Evolutionary conservation across 2,888 invertebrate species (phyloP), one percentile per base, ranked within the genome.

Genomic region (Ditula angustiorana): DNA sequence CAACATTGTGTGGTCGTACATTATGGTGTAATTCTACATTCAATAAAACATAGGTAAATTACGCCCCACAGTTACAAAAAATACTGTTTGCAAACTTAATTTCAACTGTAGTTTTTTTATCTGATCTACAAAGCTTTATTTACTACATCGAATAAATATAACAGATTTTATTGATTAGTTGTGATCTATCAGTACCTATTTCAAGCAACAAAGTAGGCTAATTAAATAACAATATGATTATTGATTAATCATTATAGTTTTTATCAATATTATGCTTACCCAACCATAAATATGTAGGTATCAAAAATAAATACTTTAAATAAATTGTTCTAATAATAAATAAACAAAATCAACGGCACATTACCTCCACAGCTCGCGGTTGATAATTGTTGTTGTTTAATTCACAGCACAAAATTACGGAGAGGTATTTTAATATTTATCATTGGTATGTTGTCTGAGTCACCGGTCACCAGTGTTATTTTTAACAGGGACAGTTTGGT

Each of bases 331-430:
- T 65, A 60, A 35, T 61, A 67, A 63, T 56, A 67, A 60, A 63
- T 37, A 47, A 37, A 50, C n/a, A 64, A 44, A 60, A 58, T 57
- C n/a, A 52, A 67, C 46, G 56, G 52, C 66, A 60, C 53, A 67
- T 67, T 70, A 69, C 68, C 61, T 74, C 74, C 81, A 81, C 80
- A 83, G 79, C 80, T 8, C 5, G 8, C 78, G 60, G 41, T 33
- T 13, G 21, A 37, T 62, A 46, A 35, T 13, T 28, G 35, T 49
- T 28, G 16, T 74, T 63, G 68, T 66, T 68, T 55, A 69, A 66
- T 67, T 61, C 61, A 61, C 61, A 55, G 53, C 33, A 11, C 49
- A 26, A 35, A 4, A 49, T 49, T 49, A 11, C 13, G 23, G 11
- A 23, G 30, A 44, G n/a, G 16, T 41, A 21, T 19, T 47, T 16